These are phyloP conservation scores for Podotricha telesiphe DNA, from an alignment of 2,888 invertebrate species.

Conservation along the genomic window DNA sequence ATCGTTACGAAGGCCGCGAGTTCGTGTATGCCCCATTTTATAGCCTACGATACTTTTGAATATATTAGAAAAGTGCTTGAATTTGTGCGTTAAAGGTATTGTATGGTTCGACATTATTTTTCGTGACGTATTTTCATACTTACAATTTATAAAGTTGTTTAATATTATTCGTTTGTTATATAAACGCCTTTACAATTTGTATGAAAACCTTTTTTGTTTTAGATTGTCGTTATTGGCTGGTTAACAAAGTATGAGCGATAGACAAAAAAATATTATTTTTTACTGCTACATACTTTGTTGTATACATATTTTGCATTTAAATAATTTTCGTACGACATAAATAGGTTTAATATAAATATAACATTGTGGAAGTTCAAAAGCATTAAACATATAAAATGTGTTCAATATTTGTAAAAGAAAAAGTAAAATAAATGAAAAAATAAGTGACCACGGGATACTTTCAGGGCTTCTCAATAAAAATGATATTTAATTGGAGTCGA, in stretches of 20 bases:
- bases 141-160: background rate
- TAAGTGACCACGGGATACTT: constrained; percentile 69
- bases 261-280: constrained; percentile 24
- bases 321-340: background rate
- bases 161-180: background rate
- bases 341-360: constrained; percentile 16
- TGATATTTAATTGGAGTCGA: constrained; percentile 81
- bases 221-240: background rate
- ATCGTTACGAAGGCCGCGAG: constrained; percentile 77
- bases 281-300: background rate
- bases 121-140: background rate
- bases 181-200: background rate
- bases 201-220: constrained; percentile 28
- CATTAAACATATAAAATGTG: constrained; percentile 32
- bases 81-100: background rate
- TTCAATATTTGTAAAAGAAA: constrained; percentile 54
- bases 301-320: background rate
- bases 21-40: constrained; percentile 69
- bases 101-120: background rate
- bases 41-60: constrained; percentile 74
- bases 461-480: constrained; percentile 78
- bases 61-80: constrained; percentile 58
- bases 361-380: constrained; percentile 30
- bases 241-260: constrained; percentile 24
- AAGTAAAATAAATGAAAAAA: constrained; percentile 50